These are phyloP conservation scores for Gandaritis pyraliata DNA, from an alignment of 2,888 invertebrate genomes.

Conservation along the genomic window DNA sequence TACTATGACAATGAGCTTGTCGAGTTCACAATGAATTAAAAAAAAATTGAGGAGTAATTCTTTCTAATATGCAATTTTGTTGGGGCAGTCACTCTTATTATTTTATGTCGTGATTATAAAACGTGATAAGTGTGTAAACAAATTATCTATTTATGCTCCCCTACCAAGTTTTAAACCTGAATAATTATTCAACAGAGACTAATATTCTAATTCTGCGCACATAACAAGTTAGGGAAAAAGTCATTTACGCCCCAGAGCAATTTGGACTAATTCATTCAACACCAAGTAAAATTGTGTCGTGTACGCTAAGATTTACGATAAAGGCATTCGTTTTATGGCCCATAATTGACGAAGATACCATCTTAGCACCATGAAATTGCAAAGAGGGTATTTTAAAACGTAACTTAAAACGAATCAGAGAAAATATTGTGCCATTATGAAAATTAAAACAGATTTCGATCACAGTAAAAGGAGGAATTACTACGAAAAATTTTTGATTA, in stretches of 20 bases:
- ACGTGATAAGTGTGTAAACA: too few species aligned
- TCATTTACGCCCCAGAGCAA: conserved; percentile 30
- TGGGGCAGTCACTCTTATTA: too few species aligned
- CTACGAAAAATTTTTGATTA: neutral
- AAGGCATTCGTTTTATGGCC: conserved; percentile 36
- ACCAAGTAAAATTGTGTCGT: conserved; percentile 36
- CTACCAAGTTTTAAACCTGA: neutral
- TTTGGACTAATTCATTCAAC: conserved; percentile 36
- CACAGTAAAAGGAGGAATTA: neutral
- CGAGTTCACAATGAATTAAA: too few species aligned
- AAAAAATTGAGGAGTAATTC: too few species aligned
- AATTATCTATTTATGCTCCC: too few species aligned
- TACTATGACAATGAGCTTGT: too few species aligned
- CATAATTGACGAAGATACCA: conserved; percentile 36
- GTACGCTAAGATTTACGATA: conserved; percentile 34
- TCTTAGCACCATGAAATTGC: conserved; percentile 36
- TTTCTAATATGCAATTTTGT: too few species aligned
- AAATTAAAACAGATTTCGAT: conserved; percentile 1
- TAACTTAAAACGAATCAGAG: conserved; percentile 18
- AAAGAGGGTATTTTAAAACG: conserved; percentile 25
- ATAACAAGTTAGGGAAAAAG: conserved; percentile 23
- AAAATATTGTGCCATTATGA: conserved; percentile 9
- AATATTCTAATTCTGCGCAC: conserved; percentile 16
- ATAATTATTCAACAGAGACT: conserved; percentile 8
- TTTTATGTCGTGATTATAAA: too few species aligned